phyloP scores from a whole-genome alignment of 2,797 vertebrate species.

The Onychomys leucogaster region DNA sequence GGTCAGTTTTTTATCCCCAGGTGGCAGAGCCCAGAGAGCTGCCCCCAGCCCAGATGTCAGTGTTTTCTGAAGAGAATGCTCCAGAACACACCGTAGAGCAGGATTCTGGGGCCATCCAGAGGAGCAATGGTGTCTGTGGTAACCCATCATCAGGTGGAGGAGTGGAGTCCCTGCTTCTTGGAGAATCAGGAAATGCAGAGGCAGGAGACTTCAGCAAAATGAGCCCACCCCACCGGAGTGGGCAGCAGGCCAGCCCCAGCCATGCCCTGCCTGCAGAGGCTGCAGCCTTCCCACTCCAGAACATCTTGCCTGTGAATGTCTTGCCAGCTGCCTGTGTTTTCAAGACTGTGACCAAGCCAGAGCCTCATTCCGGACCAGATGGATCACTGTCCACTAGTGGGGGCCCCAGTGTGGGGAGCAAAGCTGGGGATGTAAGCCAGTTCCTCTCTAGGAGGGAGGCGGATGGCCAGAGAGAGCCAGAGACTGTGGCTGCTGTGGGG shows the following conservation, averaged over 20 bases:
- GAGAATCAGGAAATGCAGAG: background rate
- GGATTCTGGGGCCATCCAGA: background rate
- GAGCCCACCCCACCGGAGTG: background rate
- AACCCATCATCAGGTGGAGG: accelerated
- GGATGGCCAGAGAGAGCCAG: conserved; percentile 2
- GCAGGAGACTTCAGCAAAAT: background rate
- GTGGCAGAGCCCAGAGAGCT: background rate
- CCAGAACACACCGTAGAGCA: conserved; percentile 40
- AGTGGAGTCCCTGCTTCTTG: background rate
- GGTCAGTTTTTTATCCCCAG: conserved; percentile 49
- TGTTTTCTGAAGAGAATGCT: conserved; percentile 77
- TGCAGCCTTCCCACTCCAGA: conserved; percentile 84
- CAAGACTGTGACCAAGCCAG: background rate
- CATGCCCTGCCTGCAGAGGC: conserved; percentile 73
- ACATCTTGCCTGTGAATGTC: conserved; percentile 74
- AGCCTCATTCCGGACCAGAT: conserved; percentile 6
- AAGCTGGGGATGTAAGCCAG: background rate
- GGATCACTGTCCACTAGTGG: background rate
- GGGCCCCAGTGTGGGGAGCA: conserved; percentile 25
- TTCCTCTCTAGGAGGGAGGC: conserved; percentile 46
- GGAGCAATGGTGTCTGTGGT: background rate
- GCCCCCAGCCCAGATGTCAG: background rate
- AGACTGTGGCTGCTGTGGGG: conserved; percentile 54
- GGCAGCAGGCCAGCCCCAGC: conserved; percentile 73
- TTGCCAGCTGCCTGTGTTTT: conserved; percentile 59